Evolutionary conservation across 2,888 invertebrate genomes (phyloP).

Genomic region (Ophonus ardosiacus): DNA sequence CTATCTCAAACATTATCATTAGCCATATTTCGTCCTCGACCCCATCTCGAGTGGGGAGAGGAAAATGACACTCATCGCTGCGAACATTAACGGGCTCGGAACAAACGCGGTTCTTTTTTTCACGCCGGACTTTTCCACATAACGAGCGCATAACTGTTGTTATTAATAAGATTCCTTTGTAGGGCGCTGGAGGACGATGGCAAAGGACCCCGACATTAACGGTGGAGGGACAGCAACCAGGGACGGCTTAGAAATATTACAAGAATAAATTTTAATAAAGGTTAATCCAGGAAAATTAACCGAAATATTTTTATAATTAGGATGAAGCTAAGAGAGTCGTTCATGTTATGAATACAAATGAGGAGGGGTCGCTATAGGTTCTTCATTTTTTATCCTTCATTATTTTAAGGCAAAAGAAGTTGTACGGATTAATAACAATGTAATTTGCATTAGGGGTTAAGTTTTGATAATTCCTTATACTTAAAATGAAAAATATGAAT

Average conservation of each 20-base stretch:
- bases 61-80: conserved; percentile 39
- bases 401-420: not conserved
- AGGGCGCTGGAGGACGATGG: conserved; percentile 11
- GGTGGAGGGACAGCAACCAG: not conserved
- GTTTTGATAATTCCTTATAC: too few species aligned
- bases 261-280: not conserved
- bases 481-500: too few species aligned
- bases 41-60: conserved; percentile 8
- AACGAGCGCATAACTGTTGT: conserved; percentile 53
- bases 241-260: not conserved
- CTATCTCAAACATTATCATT: conserved; percentile 44
- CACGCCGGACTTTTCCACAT: conserved; percentile 48
- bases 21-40: conserved; percentile 21
- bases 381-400: not conserved
- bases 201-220: conserved; percentile 6
- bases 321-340: not conserved
- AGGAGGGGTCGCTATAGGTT: not conserved
- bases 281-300: not conserved
- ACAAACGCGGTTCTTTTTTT: conserved; percentile 36
- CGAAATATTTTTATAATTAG: not conserved
- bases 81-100: conserved; percentile 19
- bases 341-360: not conserved
- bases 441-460: too few species aligned
- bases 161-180: conserved; percentile 59
- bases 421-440: not conserved